phyloP scores from a whole-genome alignment of 2,113 vertebrate species.

The Lampris incognitus region DNA sequence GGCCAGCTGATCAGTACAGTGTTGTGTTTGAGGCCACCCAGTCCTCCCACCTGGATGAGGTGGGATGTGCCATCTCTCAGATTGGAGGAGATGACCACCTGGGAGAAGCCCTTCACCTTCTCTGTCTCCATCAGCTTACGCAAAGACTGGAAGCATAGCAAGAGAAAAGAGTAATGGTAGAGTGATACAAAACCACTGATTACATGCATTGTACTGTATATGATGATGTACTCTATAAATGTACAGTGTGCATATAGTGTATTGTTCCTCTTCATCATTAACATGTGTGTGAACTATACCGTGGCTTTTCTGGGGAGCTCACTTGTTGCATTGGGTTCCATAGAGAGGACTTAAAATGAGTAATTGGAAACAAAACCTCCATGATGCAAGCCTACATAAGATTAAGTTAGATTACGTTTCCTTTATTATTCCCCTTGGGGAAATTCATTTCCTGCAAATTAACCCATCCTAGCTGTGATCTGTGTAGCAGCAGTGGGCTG shows the following conservation, averaged over 20 bases:
- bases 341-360: no score
- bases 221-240: no score
- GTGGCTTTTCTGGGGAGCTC: no score
- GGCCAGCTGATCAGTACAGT: slow-evolving; percentile 96
- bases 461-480: no score
- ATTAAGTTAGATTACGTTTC: no score
- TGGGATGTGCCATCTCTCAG: slow-evolving; percentile 95
- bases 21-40: slow-evolving; percentile 96
- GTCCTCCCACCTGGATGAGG: slow-evolving; percentile 94
- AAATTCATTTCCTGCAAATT: no score
- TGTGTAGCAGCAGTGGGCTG: no score
- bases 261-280: background rate
- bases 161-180: background rate
- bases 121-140: slow-evolving; percentile 94
- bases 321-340: no score
- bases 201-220: background rate
- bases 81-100: slow-evolving; percentile 95
- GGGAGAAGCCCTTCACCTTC: slow-evolving; percentile 97
- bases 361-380: no score
- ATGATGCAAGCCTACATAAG: no score
- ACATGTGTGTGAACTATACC: background rate
- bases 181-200: background rate
- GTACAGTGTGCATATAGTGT: background rate
- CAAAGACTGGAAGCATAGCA: slow-evolving; percentile 83
- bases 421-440: no score